phyloP scores from a whole-genome alignment of 23 tunicate species.

The Ascidia mentula region DNA sequence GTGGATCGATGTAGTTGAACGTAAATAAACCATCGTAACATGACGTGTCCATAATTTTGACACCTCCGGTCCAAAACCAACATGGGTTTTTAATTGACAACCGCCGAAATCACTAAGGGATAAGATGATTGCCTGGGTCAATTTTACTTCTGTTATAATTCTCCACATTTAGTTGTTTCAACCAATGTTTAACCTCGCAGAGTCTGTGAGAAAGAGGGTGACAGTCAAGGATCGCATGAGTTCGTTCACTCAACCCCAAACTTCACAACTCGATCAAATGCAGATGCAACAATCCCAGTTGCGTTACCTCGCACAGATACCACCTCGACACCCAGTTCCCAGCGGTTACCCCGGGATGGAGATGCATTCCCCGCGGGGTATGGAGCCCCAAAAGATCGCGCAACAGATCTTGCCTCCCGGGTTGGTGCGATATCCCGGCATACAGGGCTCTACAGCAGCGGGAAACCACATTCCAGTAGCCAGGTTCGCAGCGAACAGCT shows the following conservation, averaged over 20 bases:
- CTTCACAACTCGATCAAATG: not conserved
- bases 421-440: not conserved
- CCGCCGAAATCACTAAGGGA: no score
- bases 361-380: not conserved
- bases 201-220: constrained; percentile 62
- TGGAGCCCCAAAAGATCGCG: not conserved
- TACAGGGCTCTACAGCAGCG: not conserved
- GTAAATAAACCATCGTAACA: no score
- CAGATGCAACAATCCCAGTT: not conserved
- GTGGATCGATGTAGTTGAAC: no score
- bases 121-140: no score
- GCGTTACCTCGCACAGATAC: constrained; percentile 1
- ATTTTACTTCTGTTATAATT: no score
- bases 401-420: not conserved
- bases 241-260: not conserved
- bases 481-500: not conserved
- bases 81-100: no score
- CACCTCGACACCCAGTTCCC: constrained; percentile 5
- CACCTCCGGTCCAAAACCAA: no score
- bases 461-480: not conserved
- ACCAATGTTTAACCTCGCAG: constrained; percentile 21
- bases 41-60: no score
- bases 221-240: constrained; percentile 64
- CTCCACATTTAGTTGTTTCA: no score
- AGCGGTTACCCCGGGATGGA: not conserved